These are phyloP conservation scores for Dryocosmus kuriphilus DNA, from an alignment of 2,888 invertebrate genomes.

Conservation along the genomic window DNA sequence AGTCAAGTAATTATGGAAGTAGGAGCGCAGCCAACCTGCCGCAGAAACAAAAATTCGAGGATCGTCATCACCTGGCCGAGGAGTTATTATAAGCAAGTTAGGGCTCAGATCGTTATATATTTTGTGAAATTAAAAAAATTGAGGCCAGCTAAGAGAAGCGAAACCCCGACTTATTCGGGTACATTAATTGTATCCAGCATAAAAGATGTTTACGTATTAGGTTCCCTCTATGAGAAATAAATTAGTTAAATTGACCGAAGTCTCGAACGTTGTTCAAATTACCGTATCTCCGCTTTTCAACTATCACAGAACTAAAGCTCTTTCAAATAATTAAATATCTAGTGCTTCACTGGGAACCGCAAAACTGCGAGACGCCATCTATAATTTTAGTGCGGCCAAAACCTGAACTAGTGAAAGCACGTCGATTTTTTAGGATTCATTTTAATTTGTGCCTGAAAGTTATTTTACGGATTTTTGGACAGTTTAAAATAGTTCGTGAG, in stretches of 20 bases:
- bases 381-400: too few species aligned
- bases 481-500: too few species aligned
- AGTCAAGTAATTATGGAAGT: conserved; percentile 69
- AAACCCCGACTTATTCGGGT: conserved; percentile 6
- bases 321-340: too few species aligned
- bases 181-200: conserved; percentile 8
- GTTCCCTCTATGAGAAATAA: background rate
- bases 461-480: too few species aligned
- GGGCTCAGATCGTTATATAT: conserved; percentile 52
- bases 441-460: too few species aligned
- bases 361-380: too few species aligned
- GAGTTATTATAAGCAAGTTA: conserved; percentile 73
- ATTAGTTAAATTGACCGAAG: conserved; percentile 21
- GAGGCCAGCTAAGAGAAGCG: background rate
- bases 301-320: background rate
- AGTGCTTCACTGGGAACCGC: too few species aligned
- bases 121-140: conserved; percentile 41
- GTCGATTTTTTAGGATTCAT: too few species aligned
- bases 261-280: conserved; percentile 1
- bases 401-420: too few species aligned
- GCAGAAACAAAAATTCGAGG: conserved; percentile 69
- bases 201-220: too few species aligned
- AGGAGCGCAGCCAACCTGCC: conserved; percentile 61
- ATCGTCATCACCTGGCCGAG: conserved; percentile 65
- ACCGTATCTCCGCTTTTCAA: background rate